Evolutionary conservation across 2,888 invertebrate genomes (phyloP).

Genomic region (Drosophila suboccidentalis): DNA sequence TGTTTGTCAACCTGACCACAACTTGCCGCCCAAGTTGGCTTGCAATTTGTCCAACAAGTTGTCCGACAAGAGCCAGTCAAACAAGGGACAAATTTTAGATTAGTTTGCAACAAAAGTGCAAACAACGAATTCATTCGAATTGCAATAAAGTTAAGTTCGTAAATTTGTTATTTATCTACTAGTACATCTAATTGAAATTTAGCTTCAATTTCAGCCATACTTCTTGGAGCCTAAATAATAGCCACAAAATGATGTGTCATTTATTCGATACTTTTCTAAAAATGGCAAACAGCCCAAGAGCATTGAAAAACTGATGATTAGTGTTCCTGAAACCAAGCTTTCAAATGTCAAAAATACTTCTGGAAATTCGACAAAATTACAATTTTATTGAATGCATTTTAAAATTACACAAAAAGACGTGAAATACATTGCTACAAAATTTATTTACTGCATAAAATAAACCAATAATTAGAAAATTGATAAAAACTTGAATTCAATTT

Average conservation of each 20-base stretch:
- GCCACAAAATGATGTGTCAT: not conserved
- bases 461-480: not conserved
- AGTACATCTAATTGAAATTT: not conserved
- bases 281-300: not conserved
- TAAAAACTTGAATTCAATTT: not conserved
- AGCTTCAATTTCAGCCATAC: not conserved
- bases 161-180: not conserved
- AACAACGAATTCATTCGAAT: slow-evolving; percentile 2
- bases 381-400: not conserved
- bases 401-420: not conserved
- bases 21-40: slow-evolving; percentile 19
- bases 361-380: not conserved
- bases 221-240: not conserved
- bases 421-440: not conserved
- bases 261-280: not conserved
- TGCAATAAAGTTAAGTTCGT: not conserved
- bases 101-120: slow-evolving; percentile 4
- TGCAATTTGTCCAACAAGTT: slow-evolving; percentile 21
- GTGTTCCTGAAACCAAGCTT: not conserved
- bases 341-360: not conserved
- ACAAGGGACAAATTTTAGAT: slow-evolving; percentile 23
- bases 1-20: slow-evolving; percentile 21
- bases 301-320: not conserved
- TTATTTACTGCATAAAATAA: not conserved
- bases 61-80: slow-evolving; percentile 16